Evolutionary conservation across 2,797 vertebrate species (phyloP), one percentile per base, ranked within the genome.

Genomic region (Amazona finschi): DNA sequence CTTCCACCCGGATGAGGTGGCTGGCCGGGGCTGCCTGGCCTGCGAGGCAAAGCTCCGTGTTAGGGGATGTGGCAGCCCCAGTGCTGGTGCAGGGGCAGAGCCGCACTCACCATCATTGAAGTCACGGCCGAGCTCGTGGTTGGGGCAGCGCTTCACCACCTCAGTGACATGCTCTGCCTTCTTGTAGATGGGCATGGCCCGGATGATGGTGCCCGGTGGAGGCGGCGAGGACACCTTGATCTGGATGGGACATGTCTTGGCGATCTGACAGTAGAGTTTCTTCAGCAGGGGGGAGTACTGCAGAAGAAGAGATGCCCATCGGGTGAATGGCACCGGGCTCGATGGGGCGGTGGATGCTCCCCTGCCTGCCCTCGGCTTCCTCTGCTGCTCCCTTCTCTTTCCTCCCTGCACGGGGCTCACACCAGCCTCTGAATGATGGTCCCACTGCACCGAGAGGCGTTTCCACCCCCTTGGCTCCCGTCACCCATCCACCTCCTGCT

Each of bases 231-330:
- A 98, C 90, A 99, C 98, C 96, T 99, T 99, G 98, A 99, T 98
- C 97, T 99, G 99, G 97, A 99, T 99, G 44, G 99, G 99, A 25
- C 99, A 99, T 4, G 99, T 99, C 96, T 99, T 99, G 71, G 99
- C 99, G 4, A 99, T 99, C 95, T 99, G 99, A 96, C 99, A 99
- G 98, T 99, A 99, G 58, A 99, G 98, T 90, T 99, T 99, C 98
- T 99, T 99, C 97, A 99, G 97, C 97, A 99, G 94, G 0, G 99
- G 99, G 11, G 99, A 99, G 97, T 99, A 99, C 99, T 99, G 97
- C 28, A n/a, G 93, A 60, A 60, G 55, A 88, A 58, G 81, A 44
- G 53, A 8, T 1, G 7, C 8, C 15, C 36, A 1, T 4, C 1
- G 7, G 70, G 53, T 38, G 55, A 73, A 9, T 0, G 3, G 22